A percentile compares a stretch with the other conserved stretches of the same genome.
Conservation (phyloP, 1,140 invertebrate species). For the Lucilia sericata region DNA sequence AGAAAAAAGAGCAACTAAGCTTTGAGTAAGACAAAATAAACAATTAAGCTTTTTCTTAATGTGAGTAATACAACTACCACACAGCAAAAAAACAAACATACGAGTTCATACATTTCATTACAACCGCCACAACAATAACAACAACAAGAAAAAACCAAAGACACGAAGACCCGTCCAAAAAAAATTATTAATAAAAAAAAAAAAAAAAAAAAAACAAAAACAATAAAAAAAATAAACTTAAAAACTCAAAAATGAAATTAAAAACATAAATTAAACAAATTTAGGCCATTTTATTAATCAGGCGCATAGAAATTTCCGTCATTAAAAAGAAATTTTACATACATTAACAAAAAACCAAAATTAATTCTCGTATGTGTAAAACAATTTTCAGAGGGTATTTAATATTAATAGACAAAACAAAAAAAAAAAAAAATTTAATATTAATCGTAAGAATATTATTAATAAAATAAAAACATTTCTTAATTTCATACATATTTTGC, state of each 20-base stretch:
- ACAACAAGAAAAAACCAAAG: conserved; percentile 38
- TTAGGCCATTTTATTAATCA: conserved; percentile 51
- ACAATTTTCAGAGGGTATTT: conserved; percentile 28
- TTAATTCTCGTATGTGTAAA: conserved; percentile 21
- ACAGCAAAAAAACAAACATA: neutral
- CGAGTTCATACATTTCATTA: conserved; percentile 45
- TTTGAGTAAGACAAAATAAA: conserved; percentile 23
- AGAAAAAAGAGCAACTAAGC: neutral
- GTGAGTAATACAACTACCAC: neutral
- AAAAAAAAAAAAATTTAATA: neutral
- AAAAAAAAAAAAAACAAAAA: conserved; percentile 49
- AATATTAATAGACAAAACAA: neutral
- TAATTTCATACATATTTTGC: neutral
- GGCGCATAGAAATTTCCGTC: conserved; percentile 3
- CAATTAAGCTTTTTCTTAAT: neutral
- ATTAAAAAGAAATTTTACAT: conserved; percentile 24
- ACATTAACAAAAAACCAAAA: neutral
- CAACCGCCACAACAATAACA: neutral
- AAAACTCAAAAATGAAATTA: conserved; percentile 34
- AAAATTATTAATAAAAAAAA: conserved; percentile 47
- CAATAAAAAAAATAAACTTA: conserved; percentile 26
- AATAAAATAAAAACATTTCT: neutral
- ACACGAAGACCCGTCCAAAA: conserved; percentile 56
- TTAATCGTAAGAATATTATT: neutral
- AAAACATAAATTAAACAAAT: conserved; percentile 34